These are phyloP conservation scores for Neoscelio sp. DNA, from an alignment of 2,888 invertebrate genomes.

Conservation along the genomic window DNA sequence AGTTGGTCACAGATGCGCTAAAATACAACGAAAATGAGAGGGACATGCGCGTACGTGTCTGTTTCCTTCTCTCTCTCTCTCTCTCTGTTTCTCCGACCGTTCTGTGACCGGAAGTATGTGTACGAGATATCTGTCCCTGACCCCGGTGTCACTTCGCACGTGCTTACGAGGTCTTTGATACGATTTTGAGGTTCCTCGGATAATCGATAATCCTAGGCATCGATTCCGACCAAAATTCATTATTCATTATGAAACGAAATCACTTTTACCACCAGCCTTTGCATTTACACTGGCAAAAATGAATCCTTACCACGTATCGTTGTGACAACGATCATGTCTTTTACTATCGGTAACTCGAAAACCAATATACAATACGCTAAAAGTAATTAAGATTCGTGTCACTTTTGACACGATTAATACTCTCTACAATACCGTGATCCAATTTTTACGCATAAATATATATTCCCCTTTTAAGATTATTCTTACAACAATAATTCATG, in stretches of 20 bases:
- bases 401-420: too few species aligned
- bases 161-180: constrained; percentile 65
- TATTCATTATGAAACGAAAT: constrained; percentile 51
- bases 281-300: constrained; percentile 15
- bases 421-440: too few species aligned
- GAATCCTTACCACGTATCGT: too few species aligned
- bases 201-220: constrained; percentile 55
- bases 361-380: too few species aligned
- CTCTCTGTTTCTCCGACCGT: constrained; percentile 53
- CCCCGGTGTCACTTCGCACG: constrained; percentile 67
- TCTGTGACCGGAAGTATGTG: constrained; percentile 60
- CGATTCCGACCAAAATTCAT: constrained; percentile 41
- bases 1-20: constrained; percentile 56
- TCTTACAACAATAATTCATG: too few species aligned
- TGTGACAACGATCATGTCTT: too few species aligned
- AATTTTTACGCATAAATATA: too few species aligned
- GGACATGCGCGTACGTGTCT: constrained; percentile 61
- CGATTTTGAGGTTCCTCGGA: constrained; percentile 54
- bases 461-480: too few species aligned
- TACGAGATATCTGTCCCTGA: constrained; percentile 67
- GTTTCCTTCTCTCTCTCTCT: constrained; percentile 44
- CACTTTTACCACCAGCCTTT: constrained; percentile 27
- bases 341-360: too few species aligned
- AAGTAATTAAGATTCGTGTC: too few species aligned
- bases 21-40: constrained; percentile 54